Conservation (phyloP, 1,140 invertebrate genomes). For the Cataglyphis hispanica region DNA sequence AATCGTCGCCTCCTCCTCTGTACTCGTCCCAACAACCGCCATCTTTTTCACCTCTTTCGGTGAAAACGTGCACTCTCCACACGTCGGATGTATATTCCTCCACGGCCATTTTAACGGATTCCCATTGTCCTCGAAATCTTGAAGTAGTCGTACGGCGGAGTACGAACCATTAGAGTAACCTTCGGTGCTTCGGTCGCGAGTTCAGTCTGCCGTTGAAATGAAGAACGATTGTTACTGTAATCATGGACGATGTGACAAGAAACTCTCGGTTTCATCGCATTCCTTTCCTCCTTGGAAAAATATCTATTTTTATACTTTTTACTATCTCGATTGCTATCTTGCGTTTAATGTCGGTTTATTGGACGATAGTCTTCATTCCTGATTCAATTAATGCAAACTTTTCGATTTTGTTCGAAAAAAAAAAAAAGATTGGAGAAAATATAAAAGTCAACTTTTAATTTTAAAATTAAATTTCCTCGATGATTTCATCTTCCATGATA, state of each 20-base stretch:
- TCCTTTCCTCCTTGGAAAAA: neutral
- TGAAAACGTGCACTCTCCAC: slow-evolving; percentile 56
- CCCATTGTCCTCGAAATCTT: slow-evolving; percentile 60
- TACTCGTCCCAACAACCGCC: neutral
- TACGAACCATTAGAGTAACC: slow-evolving; percentile 62
- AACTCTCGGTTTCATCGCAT: slow-evolving; percentile 4
- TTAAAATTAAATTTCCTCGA: neutral
- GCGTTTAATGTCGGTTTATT: neutral
- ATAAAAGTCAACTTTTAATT: neutral
- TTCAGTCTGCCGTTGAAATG: neutral
- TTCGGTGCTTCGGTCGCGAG: neutral
- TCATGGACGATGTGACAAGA: slow-evolving; percentile 36
- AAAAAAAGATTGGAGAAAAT: neutral
- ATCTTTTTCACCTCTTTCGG: slow-evolving; percentile 50
- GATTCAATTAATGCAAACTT: neutral
- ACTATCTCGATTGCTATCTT: neutral
- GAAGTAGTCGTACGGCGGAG: slow-evolving; percentile 2
- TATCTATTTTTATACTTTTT: neutral
- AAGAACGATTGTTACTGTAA: slow-evolving; percentile 58
- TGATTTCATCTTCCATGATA: neutral
- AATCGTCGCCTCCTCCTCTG: slow-evolving; percentile 48
- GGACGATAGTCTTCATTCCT: neutral
- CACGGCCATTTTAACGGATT: slow-evolving; percentile 64
- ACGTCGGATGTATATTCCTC: slow-evolving; percentile 52
- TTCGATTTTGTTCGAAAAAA: neutral